Percentiles rank a stretch among this genome's conserved stretches.
Conservation (phyloP, 2,113 vertebrate genomes). For the Sclerurus mexicanus region DNA sequence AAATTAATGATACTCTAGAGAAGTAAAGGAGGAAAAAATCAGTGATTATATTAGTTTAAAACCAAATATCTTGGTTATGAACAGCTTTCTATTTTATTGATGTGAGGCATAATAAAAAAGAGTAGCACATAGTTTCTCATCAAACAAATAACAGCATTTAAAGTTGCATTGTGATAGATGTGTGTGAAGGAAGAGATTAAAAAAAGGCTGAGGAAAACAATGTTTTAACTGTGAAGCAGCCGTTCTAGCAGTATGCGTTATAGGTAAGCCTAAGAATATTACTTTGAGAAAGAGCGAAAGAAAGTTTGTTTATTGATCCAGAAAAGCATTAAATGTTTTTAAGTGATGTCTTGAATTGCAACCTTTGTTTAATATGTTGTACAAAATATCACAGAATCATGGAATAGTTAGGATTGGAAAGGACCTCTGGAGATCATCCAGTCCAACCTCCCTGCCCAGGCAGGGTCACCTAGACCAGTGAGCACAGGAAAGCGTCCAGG, state of each 20-base stretch:
- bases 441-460: background rate
- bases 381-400: background rate
- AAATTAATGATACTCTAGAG: background rate
- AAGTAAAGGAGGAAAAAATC: background rate
- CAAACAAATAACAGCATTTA: background rate
- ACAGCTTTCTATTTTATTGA: background rate
- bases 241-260: background rate
- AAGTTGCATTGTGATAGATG: background rate
- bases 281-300: background rate
- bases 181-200: background rate
- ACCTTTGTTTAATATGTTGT: background rate
- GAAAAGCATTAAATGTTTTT: background rate
- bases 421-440: background rate
- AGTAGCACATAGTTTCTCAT: background rate
- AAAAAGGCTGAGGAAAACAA: background rate
- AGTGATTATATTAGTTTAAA: background rate
- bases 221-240: background rate
- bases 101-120: background rate
- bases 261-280: background rate
- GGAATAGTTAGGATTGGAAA: background rate
- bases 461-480: background rate
- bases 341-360: background rate
- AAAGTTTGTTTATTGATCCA: background rate
- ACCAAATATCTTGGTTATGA: background rate
- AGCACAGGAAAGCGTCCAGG: background rate